These are phyloP conservation scores for Armadillidium nasatum DNA, from an alignment of 1,140 invertebrate species.

Conservation along the genomic window DNA sequence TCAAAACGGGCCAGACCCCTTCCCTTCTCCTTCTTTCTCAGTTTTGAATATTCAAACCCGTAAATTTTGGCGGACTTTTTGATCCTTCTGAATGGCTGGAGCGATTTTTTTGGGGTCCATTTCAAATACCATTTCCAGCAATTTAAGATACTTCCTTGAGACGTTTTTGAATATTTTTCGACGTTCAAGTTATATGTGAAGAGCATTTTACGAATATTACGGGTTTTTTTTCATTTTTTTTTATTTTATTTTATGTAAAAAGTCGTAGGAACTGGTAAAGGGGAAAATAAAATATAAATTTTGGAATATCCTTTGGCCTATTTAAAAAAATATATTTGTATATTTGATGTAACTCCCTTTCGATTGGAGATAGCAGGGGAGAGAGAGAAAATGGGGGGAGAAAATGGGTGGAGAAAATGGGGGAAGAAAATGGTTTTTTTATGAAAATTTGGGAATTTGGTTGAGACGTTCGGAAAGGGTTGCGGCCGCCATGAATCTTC, in stretches of 20 bases:
- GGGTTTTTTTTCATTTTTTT: background rate
- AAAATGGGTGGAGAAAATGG: too few relatives aligned
- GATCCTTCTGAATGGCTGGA: conserved; percentile 9
- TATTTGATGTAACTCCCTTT: background rate
- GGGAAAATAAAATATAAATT: background rate
- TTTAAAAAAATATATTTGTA: background rate
- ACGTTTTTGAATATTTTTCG: conserved; percentile 9
- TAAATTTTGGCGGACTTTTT: background rate
- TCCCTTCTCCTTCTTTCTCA: conserved; percentile 21
- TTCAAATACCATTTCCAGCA: conserved; percentile 4
- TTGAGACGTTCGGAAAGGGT: too few relatives aligned
- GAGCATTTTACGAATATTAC: background rate
- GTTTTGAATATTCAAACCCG: background rate
- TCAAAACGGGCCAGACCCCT: background rate
- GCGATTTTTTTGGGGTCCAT: conserved; percentile 6
- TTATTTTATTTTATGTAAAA: too few relatives aligned
- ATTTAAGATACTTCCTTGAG: conserved; percentile 5
- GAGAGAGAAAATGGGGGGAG: too few relatives aligned
- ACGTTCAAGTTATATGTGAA: conserved; percentile 1
- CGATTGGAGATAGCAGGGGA: too few relatives aligned
- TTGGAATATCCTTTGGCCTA: conserved; percentile 5
- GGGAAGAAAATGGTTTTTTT: too few relatives aligned
- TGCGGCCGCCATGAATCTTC: too few relatives aligned
- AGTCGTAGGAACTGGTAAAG: too few relatives aligned
- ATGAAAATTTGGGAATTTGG: too few relatives aligned